A percentile compares a stretch with the other conserved stretches of the same genome.
Conservation (phyloP, 2,797 vertebrate species). For the Spinibarbus caldwelli region DNA sequence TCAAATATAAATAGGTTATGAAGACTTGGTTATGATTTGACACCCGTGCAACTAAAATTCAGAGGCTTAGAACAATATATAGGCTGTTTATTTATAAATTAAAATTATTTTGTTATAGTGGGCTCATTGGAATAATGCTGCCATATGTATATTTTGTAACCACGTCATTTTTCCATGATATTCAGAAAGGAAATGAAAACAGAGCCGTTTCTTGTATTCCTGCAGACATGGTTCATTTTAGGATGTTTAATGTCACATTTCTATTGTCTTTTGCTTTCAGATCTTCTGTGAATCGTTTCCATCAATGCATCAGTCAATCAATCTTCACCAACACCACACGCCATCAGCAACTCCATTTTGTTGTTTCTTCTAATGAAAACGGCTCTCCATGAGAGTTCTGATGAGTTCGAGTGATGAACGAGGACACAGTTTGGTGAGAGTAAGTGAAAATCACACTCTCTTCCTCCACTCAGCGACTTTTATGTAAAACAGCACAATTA, state of each 20-base stretch:
- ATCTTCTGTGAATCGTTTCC: not conserved
- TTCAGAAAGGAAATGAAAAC: not conserved
- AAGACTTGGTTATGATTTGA: not conserved
- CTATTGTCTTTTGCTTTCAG: conserved; percentile 35
- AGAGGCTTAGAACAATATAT: too few relatives aligned
- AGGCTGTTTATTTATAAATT: not conserved
- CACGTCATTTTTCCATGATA: not conserved
- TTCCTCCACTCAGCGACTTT: conserved; percentile 74
- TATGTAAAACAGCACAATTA: conserved; percentile 71
- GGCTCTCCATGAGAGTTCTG: conserved; percentile 36
- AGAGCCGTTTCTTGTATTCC: conserved; percentile 3
- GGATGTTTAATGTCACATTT: conserved; percentile 29
- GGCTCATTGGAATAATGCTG: not conserved
- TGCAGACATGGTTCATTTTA: conserved; percentile 18
- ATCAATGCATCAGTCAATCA: conserved; percentile 44
- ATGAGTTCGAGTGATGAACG: conserved; percentile 62
- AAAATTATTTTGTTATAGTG: not conserved
- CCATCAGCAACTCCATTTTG: conserved; percentile 34
- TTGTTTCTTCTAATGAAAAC: conserved; percentile 39
- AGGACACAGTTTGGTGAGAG: conserved; percentile 59
- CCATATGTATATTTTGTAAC: not conserved
- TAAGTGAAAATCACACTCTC: conserved; percentile 69
- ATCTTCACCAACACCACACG: conserved; percentile 37
- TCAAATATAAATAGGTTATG: not conserved
- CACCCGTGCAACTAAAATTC: not conserved